These are phyloP conservation scores for Peromyscus aztecus DNA, from an alignment of 2,797 vertebrate genomes.

Conservation along the genomic window DNA sequence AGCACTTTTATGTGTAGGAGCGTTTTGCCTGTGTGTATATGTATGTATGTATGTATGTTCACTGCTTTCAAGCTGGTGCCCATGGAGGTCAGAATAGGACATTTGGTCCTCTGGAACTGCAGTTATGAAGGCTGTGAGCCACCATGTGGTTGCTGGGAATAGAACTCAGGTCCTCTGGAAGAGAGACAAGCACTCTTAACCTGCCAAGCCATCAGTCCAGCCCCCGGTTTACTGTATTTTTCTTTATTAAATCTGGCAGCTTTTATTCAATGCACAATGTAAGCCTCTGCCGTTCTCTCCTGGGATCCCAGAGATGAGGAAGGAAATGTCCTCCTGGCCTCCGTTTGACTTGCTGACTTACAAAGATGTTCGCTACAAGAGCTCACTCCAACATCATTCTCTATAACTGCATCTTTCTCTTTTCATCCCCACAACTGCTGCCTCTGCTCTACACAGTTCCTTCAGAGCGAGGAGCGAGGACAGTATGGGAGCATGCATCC, in stretches of 20 bases:
- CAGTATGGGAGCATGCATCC: background rate
- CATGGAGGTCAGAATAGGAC: background rate
- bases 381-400: background rate
- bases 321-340: conserved; percentile 20
- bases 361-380: background rate
- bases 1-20: background rate
- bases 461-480: background rate
- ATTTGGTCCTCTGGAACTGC: background rate
- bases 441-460: background rate
- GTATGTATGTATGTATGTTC: background rate
- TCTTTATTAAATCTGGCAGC: background rate
- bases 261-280: conserved; percentile 1
- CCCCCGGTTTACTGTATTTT: background rate
- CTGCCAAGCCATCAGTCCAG: background rate
- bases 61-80: background rate
- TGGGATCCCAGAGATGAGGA: conserved; percentile 29
- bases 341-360: background rate
- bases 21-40: background rate
- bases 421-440: background rate
- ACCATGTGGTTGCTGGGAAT: background rate
- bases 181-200: background rate
- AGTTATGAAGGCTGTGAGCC: background rate
- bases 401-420: background rate
- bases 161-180: background rate
- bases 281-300: conserved; percentile 8